A percentile compares a stretch with the other conserved stretches of the same genome.
These are phyloP conservation scores for Trichomalopsis sarcophagae DNA, from an alignment of 1,140 invertebrate genomes.

Conservation along the genomic window DNA sequence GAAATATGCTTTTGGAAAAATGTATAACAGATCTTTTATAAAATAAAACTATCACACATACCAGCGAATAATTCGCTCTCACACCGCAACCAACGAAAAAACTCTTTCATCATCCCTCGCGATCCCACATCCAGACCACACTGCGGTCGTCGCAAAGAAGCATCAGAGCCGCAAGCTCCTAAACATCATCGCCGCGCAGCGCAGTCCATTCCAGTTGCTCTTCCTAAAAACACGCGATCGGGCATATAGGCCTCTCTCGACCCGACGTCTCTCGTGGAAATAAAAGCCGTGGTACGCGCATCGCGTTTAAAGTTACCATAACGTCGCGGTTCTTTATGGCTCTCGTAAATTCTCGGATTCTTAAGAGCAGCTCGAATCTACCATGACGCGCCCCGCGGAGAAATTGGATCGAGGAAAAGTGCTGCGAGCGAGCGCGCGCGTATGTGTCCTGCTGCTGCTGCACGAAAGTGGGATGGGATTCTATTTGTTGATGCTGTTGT, in stretches of 20 bases:
- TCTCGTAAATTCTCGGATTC: conserved; percentile 64
- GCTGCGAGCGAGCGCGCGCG: background rate
- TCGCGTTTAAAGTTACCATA: conserved; percentile 60
- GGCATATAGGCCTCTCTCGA: conserved; percentile 4
- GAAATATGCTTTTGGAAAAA: too few relatives aligned
- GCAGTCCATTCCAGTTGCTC: background rate
- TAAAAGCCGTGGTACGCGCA: conserved; percentile 60
- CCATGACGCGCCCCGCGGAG: conserved; percentile 10
- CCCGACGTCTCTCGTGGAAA: conserved; percentile 57
- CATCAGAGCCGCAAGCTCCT: background rate
- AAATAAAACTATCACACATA: too few relatives aligned
- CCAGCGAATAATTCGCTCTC: too few relatives aligned
- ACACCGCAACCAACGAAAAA: too few relatives aligned
- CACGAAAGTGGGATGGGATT: background rate
- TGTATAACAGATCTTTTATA: too few relatives aligned
- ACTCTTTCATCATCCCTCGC: too few relatives aligned
- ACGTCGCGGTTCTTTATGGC: conserved; percentile 67
- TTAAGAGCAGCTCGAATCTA: conserved; percentile 52
- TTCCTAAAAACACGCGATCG: background rate
- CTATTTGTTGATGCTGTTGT: conserved; percentile 1
- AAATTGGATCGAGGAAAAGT: conserved; percentile 51
- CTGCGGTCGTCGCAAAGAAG: too few relatives aligned
- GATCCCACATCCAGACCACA: too few relatives aligned
- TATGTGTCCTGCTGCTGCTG: background rate
- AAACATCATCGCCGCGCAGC: background rate